phyloP scores from a whole-genome alignment of 2,888 invertebrate genomes.

The Neoitamus cyanurus region DNA sequence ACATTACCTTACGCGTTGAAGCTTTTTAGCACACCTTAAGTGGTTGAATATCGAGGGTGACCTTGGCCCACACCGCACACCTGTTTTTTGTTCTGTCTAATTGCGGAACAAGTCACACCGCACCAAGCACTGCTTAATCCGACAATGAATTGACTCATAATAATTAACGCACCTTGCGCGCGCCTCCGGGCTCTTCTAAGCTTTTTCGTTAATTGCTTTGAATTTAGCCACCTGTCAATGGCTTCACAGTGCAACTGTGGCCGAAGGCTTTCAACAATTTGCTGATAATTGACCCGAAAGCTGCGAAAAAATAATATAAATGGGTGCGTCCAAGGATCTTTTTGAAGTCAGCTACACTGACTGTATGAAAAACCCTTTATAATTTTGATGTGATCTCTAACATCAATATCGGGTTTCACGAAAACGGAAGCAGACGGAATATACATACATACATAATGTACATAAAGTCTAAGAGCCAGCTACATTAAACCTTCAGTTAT shows the following conservation, averaged over 20 bases:
- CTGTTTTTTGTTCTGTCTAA: not conserved
- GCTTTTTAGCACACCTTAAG: not conserved
- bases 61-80: not conserved
- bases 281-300: not conserved
- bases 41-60: not conserved
- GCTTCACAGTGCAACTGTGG: not conserved
- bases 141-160: not conserved
- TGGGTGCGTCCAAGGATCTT: not conserved
- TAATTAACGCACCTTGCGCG: not conserved
- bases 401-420: not conserved
- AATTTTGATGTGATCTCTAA: not conserved
- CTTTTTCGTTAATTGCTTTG: not conserved
- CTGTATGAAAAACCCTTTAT: not conserved
- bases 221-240: not conserved
- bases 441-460: too few species aligned
- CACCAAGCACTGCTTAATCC: not conserved
- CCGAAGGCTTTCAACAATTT: not conserved
- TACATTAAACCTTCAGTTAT: too few species aligned
- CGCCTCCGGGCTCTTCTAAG: not conserved
- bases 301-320: not conserved
- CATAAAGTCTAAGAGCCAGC: too few species aligned
- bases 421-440: too few species aligned
- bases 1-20: not conserved
- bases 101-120: not conserved
- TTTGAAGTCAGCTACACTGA: not conserved